These are phyloP conservation scores for Bombyx mandarina DNA, from an alignment of 1,140 invertebrate genomes.

Conservation along the genomic window DNA sequence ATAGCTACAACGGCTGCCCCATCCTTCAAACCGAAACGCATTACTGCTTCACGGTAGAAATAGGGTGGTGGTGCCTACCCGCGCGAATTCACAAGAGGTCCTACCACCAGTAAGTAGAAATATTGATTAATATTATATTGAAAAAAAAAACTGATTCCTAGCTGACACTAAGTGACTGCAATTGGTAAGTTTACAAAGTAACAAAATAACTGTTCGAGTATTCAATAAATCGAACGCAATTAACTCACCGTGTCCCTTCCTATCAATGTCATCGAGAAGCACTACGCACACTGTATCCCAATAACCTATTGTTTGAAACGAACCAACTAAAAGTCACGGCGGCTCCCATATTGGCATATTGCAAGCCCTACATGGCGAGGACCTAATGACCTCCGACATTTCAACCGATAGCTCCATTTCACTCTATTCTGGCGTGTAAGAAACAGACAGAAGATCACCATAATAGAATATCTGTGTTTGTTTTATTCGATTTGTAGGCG, in stretches of 20 bases:
- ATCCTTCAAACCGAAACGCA: too few species aligned
- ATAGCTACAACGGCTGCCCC: too few species aligned
- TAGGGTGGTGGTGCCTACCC: too few species aligned
- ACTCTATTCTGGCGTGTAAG: constrained; percentile 24
- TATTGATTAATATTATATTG: too few species aligned
- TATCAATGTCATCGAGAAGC: constrained; percentile 51
- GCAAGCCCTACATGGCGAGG: constrained; percentile 53
- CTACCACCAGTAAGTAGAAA: too few species aligned
- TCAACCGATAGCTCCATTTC: constrained; percentile 46
- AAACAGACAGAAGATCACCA: constrained; percentile 38
- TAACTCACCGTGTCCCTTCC: constrained; percentile 7
- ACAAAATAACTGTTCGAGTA: too few species aligned
- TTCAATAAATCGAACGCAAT: not conserved
- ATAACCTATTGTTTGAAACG: constrained; percentile 53
- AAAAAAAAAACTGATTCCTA: too few species aligned
- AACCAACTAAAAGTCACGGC: constrained; percentile 50
- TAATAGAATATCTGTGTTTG: constrained; percentile 60
- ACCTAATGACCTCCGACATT: constrained; percentile 69
- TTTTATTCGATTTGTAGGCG: constrained; percentile 65
- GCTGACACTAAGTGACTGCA: too few species aligned
- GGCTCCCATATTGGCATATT: constrained; percentile 66
- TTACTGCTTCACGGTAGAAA: too few species aligned
- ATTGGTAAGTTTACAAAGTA: too few species aligned
- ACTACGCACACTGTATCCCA: constrained; percentile 45
- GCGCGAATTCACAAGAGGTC: too few species aligned